Base-by-base conservation (phyloP, 2,888 invertebrate species). In the Myopa testacea region DNA sequence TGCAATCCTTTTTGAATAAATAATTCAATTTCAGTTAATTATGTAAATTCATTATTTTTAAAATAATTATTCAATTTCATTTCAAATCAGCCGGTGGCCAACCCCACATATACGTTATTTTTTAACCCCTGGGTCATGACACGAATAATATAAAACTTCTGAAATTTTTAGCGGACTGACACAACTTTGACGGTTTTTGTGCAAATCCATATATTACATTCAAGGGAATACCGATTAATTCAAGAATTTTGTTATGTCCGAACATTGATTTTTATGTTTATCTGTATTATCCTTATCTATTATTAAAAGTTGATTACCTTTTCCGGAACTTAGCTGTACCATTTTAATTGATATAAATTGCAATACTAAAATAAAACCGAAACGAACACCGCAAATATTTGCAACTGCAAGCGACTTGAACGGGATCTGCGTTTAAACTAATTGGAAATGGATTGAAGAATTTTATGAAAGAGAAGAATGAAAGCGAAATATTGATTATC, bases 341-440 rank as follows among this genome's bases (percentile, higher is more conserved):
- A 75, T 75, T 52, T 65, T 75, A 55, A 65, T 55, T 65, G 16
- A 12, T 7, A 50, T 34, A 52, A 37, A 55, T 8, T 52, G 6
- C 14, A 34, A n/a, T 50, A 8, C 1, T 19, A 7, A 65, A 6
- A 4, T 45, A 75, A 65, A 55, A 50, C 37, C 12, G n/a, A 67
- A 8, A 4, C 8, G 34, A n/a, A 26, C 12, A 63, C 19, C 34
- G 34, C 12, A 26, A 62, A 62, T 62, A 62, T 50, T 63, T 60
- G 6, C 45, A 38, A 26, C 7, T 38, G 16, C 65, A 81, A 82
- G 81, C 80, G 84, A 82, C 82, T 81, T 81, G 83, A 85, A 83
- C 82, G 85, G 85, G 85, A 85, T 84, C 83, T 84, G 84, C 85
- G 84, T 82, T 83, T 85, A 85, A 86, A 85, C 85, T 85, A 84